Percentiles rank a stretch among this genome's conserved stretches.
These are phyloP conservation scores for Boloria euphrosyne DNA, from an alignment of 2,888 invertebrate genomes.

Conservation along the genomic window DNA sequence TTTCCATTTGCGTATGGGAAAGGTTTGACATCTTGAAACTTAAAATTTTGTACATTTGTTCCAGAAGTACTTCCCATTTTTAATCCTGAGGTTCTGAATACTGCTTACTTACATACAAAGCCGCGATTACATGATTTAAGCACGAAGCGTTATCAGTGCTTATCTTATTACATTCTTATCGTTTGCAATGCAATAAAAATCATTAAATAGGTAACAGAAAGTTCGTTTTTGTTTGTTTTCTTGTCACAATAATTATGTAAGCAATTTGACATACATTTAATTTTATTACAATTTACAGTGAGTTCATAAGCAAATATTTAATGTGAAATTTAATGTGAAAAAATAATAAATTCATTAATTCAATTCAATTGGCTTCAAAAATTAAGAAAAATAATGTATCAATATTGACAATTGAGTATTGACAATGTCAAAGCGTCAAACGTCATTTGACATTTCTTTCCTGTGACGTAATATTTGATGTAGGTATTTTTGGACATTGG, in stretches of 20 bases:
- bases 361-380: no score
- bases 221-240: slow-evolving; percentile 12
- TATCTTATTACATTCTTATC: slow-evolving; percentile 36
- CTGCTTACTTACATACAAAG: slow-evolving; percentile 23
- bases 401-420: no score
- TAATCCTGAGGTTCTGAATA: slow-evolving; percentile 10
- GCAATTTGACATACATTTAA: background rate
- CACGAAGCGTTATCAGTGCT: slow-evolving; percentile 29
- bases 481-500: no score
- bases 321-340: no score
- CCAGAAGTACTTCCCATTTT: slow-evolving; percentile 59
- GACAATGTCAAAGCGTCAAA: no score
- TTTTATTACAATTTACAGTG: no score
- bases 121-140: slow-evolving; percentile 27
- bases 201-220: slow-evolving; percentile 26
- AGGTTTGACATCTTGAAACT: slow-evolving; percentile 54
- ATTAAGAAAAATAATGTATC: no score
- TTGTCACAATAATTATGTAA: background rate
- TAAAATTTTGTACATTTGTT: slow-evolving; percentile 42
- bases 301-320: no score
- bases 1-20: slow-evolving; percentile 83
- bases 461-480: no score
- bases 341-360: no score
- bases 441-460: no score
- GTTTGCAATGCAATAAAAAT: slow-evolving; percentile 19